These are phyloP conservation scores for Clangula hyemalis DNA, from an alignment of 2,797 vertebrate genomes.

Conservation along the genomic window DNA sequence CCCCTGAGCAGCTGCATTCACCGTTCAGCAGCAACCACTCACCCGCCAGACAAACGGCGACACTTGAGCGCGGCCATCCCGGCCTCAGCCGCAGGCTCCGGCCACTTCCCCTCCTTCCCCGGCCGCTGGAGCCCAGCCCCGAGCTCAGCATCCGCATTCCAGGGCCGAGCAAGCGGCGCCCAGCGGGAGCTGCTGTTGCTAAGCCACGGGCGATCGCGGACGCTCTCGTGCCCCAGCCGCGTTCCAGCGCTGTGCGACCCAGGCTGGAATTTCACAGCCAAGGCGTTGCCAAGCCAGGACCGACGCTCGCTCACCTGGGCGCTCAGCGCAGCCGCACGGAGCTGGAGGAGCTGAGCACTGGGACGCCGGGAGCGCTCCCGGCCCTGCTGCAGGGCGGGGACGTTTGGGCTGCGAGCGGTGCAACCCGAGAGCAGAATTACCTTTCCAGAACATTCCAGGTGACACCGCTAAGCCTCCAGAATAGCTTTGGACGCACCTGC, in stretches of 20 bases:
- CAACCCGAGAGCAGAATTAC: rapidly evolving
- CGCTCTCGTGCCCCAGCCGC: rapidly evolving
- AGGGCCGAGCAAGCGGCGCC: background rate
- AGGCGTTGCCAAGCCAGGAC: rapidly evolving
- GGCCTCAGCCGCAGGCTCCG: rapidly evolving
- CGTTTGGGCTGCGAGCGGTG: rapidly evolving
- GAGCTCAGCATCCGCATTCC: background rate
- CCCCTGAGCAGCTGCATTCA: rapidly evolving
- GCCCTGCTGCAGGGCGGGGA: rapidly evolving
- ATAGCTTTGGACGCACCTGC: background rate
- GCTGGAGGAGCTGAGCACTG: rapidly evolving
- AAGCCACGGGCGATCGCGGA: background rate
- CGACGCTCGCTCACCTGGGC: background rate
- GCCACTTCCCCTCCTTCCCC: background rate
- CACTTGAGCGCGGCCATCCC: rapidly evolving
- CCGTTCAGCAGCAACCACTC: background rate
- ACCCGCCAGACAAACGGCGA: background rate
- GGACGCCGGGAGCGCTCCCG: background rate
- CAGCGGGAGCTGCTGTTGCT: background rate
- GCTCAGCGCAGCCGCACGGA: rapidly evolving
- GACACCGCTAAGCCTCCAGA: background rate
- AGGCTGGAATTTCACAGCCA: too few species aligned
- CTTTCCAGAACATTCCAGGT: background rate
- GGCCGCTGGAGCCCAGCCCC: background rate
- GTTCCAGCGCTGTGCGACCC: background rate